A percentile compares a stretch with the other conserved stretches of the same genome.
These are phyloP conservation scores for Eumacrocentrus americanus DNA, from an alignment of 2,888 invertebrate genomes.

Conservation along the genomic window DNA sequence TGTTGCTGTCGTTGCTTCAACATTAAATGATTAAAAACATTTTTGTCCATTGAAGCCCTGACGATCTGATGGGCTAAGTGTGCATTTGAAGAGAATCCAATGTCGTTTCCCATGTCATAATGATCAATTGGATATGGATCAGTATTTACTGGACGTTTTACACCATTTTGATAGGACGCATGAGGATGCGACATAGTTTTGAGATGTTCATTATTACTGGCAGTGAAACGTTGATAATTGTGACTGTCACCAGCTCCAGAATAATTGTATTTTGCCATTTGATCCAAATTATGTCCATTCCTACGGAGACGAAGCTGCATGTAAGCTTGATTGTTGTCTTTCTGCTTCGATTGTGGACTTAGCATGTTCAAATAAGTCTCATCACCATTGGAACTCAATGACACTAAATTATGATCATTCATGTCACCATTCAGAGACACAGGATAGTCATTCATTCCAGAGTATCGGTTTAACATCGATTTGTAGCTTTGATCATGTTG, in stretches of 20 bases:
- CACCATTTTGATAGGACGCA: conserved; percentile 45
- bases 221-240: conserved; percentile 52
- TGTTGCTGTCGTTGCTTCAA: conserved; percentile 53
- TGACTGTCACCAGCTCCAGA: conserved; percentile 36
- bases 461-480: conserved; percentile 46
- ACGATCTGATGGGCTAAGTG: conserved; percentile 47
- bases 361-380: conserved; percentile 49
- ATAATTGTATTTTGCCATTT: conserved; percentile 51
- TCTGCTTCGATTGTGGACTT: conserved; percentile 46
- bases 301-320: conserved; percentile 34
- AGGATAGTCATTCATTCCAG: conserved; percentile 45
- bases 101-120: conserved; percentile 48
- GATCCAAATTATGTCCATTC: conserved; percentile 38
- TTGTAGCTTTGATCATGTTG: conserved; percentile 52
- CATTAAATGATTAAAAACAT: conserved; percentile 51
- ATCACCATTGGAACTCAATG: conserved; percentile 47
- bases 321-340: conserved; percentile 34
- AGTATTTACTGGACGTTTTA: conserved; percentile 43
- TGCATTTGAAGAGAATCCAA: conserved; percentile 43
- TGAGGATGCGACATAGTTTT: conserved; percentile 46
- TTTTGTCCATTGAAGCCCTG: conserved; percentile 45
- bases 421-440: conserved; percentile 42
- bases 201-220: conserved; percentile 49
- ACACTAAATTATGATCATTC: conserved; percentile 43
- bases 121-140: conserved; percentile 49